Conservation (phyloP, 1,140 invertebrate species). For the Zaprionus davidi region DNA sequence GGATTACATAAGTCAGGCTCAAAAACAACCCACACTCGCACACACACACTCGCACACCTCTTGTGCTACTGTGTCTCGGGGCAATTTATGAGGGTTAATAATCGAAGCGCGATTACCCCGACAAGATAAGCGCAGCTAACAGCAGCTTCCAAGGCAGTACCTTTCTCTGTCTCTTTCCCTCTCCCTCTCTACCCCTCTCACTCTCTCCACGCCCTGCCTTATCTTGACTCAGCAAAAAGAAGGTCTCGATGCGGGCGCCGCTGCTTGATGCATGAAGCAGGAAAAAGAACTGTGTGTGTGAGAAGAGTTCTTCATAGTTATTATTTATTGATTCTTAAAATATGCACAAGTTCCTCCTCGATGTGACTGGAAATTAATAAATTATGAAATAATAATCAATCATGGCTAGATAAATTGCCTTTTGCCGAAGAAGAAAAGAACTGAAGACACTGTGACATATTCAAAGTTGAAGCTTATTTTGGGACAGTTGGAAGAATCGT, state of each 20-base stretch:
- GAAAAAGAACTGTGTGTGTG: neutral
- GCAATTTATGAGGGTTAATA: constrained; percentile 78
- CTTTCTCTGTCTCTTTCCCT: neutral
- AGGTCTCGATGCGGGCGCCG: constrained; percentile 55
- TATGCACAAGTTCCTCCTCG: constrained; percentile 39
- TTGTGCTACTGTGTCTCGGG: constrained; percentile 47
- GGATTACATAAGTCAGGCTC: constrained; percentile 47
- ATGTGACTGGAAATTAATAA: constrained; percentile 63
- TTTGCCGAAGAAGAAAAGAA: neutral
- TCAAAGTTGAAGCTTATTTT: neutral
- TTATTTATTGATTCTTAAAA: constrained; percentile 72
- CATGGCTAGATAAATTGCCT: neutral
- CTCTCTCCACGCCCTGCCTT: constrained; percentile 27
- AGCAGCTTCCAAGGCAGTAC: constrained; percentile 11
- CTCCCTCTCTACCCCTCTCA: neutral
- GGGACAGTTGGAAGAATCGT: neutral
- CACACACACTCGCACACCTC: constrained; percentile 15
- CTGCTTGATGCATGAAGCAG: constrained; percentile 18
- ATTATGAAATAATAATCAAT: constrained; percentile 69
- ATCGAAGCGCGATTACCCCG: constrained; percentile 72
- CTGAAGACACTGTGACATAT: neutral
- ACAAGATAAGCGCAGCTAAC: constrained; percentile 62
- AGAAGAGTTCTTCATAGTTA: constrained; percentile 14
- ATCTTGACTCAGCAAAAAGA: constrained; percentile 71
- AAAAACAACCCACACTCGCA: too few relatives aligned